phyloP scores from a whole-genome alignment of 2,113 vertebrate genomes.

The Corythoichthys intestinalis region DNA sequence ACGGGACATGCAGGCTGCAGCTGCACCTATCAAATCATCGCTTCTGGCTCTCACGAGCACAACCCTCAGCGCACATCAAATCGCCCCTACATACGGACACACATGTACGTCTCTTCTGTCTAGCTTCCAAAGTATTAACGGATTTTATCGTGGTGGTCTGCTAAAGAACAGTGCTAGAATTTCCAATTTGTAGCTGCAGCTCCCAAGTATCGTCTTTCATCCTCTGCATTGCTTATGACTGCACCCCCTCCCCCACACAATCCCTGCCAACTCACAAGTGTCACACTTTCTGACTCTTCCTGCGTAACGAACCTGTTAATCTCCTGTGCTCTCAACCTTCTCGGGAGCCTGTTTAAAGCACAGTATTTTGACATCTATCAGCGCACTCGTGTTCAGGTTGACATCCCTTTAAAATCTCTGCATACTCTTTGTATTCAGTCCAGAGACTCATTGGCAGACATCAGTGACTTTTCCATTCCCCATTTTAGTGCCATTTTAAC shows the following conservation, averaged over 20 bases:
- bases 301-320: slow-evolving; percentile 24
- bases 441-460: slow-evolving; percentile 2
- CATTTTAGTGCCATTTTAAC: slow-evolving; percentile 5
- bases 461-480: not conserved
- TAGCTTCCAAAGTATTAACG: slow-evolving; percentile 17
- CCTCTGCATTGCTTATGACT: slow-evolving; percentile 43
- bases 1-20: slow-evolving; percentile 75
- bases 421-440: slow-evolving; percentile 3
- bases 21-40: slow-evolving; percentile 78
- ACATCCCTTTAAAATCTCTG: not conserved
- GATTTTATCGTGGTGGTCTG: slow-evolving; percentile 31
- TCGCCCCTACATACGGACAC: slow-evolving; percentile 16
- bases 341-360: slow-evolving; percentile 20
- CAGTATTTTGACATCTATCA: slow-evolving; percentile 11
- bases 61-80: slow-evolving; percentile 32
- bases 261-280: slow-evolving; percentile 17
- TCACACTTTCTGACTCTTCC: slow-evolving; percentile 31
- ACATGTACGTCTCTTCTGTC: slow-evolving; percentile 13
- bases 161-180: slow-evolving; percentile 21
- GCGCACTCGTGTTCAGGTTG: slow-evolving; percentile 8
- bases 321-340: slow-evolving; percentile 9
- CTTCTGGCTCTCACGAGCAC: slow-evolving; percentile 60
- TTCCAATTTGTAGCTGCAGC: slow-evolving; percentile 34
- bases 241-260: slow-evolving; percentile 10
- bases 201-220: slow-evolving; percentile 42